Conservation (phyloP, 35 echinoderm and acorn worm genomes). For the Heliocidaris erythrogramma region DNA sequence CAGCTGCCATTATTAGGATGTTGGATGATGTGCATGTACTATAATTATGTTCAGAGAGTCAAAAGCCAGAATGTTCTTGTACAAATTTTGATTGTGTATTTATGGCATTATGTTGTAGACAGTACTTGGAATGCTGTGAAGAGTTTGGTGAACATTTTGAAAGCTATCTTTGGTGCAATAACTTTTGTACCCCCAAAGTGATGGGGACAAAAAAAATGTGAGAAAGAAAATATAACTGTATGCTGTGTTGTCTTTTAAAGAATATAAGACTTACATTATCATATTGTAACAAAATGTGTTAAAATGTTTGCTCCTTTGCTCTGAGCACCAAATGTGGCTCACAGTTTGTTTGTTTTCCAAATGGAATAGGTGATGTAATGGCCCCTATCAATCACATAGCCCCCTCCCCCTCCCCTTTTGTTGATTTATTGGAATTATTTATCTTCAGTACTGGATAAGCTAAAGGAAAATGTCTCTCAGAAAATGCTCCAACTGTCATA, state of each 20-base stretch:
- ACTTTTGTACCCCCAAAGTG: background rate
- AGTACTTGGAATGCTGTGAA: background rate
- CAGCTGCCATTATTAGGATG: background rate
- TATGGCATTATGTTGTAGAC: background rate
- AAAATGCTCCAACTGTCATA: no score
- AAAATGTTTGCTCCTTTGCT: background rate
- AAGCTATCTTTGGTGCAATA: slow-evolving; percentile 2
- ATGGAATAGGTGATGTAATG: background rate
- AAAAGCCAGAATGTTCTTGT: background rate
- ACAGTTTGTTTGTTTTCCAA: background rate
- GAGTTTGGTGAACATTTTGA: background rate
- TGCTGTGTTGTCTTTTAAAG: background rate
- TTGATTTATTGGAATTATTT: no score
- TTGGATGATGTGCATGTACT: background rate
- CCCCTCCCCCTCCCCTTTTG: no score
- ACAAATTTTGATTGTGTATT: background rate
- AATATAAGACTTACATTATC: background rate
- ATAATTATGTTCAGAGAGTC: background rate
- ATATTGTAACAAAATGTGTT: background rate
- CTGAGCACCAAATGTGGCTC: background rate
- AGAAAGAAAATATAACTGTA: background rate
- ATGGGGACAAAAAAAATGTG: background rate
- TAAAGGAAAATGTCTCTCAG: no score
- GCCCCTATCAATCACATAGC: no score
- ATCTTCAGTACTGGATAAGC: no score